These are phyloP conservation scores for Arctocebus calabarensis DNA, from an alignment of 2,797 vertebrate species.

Conservation along the genomic window DNA sequence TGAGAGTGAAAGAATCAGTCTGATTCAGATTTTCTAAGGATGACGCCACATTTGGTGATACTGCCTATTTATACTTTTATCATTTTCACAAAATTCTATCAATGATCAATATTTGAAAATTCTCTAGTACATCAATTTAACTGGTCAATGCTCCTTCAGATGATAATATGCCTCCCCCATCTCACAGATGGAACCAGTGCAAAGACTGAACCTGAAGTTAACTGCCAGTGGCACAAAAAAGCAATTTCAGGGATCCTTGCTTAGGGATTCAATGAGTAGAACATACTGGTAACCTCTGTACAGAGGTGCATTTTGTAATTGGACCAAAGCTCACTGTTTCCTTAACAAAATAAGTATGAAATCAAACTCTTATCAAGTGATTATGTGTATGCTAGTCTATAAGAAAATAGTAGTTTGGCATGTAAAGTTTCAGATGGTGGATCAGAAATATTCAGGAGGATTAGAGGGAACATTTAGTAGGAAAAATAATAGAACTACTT, in stretches of 20 bases:
- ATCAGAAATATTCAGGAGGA: background rate
- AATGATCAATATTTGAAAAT: background rate
- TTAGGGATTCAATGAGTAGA: background rate
- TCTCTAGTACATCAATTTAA: background rate
- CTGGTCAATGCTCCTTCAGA: background rate
- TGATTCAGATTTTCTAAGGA: background rate
- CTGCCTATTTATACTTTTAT: background rate
- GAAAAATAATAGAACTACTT: background rate
- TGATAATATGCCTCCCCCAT: background rate
- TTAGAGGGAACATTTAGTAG: background rate
- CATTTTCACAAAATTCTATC: background rate
- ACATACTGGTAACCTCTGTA: background rate
- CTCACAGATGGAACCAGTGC: background rate
- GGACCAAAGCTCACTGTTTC: background rate
- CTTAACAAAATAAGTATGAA: slow-evolving; percentile 11
- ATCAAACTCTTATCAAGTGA: background rate
- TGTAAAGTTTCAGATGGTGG: background rate
- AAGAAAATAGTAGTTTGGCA: background rate
- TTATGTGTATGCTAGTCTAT: background rate
- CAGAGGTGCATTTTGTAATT: background rate
- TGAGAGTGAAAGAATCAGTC: background rate
- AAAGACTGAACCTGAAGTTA: background rate
- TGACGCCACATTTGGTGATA: background rate
- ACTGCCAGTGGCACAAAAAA: background rate
- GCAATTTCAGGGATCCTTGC: background rate